Conservation (phyloP, 2,797 vertebrate species). For the Ispidina lecontei region DNA sequence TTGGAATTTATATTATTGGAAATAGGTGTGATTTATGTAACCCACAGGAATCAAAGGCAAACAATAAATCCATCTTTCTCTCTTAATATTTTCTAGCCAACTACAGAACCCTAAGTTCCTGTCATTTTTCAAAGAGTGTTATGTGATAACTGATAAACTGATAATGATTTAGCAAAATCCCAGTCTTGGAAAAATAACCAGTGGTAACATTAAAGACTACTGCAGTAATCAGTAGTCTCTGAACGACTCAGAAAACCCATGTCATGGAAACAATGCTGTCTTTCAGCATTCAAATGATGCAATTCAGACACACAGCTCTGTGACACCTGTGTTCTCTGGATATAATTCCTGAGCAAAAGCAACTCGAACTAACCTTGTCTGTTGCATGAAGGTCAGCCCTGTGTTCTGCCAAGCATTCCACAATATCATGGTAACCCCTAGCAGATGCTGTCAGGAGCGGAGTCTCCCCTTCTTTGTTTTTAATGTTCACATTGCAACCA, state of each 20-base stretch:
- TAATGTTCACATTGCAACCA: constrained; percentile 87
- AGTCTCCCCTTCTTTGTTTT: constrained; percentile 93
- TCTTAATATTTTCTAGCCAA: neutral
- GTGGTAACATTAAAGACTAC: neutral
- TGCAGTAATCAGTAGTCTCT: neutral
- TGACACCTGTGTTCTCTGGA: neutral
- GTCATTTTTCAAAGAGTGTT: neutral
- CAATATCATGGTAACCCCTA: constrained; percentile 94
- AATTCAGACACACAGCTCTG: neutral
- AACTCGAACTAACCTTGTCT: constrained; percentile 86
- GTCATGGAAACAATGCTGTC: neutral
- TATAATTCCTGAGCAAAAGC: neutral
- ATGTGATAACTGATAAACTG: neutral
- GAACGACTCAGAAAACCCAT: neutral
- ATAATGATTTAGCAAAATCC: neutral
- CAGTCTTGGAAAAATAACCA: neutral
- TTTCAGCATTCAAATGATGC: neutral
- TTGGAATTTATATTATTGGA: neutral
- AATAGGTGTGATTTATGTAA: neutral
- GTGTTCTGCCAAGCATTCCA: constrained; percentile 91
- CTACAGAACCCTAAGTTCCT: neutral
- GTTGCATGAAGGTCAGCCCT: constrained; percentile 86
- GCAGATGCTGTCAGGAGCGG: constrained; percentile 92
- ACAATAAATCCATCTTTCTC: neutral
- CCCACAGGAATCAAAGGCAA: neutral